Percentiles rank a stretch among this genome's conserved stretches.
phyloP scores from a whole-genome alignment of 2,797 vertebrate genomes.

The Cetoscarus ocellatus region DNA sequence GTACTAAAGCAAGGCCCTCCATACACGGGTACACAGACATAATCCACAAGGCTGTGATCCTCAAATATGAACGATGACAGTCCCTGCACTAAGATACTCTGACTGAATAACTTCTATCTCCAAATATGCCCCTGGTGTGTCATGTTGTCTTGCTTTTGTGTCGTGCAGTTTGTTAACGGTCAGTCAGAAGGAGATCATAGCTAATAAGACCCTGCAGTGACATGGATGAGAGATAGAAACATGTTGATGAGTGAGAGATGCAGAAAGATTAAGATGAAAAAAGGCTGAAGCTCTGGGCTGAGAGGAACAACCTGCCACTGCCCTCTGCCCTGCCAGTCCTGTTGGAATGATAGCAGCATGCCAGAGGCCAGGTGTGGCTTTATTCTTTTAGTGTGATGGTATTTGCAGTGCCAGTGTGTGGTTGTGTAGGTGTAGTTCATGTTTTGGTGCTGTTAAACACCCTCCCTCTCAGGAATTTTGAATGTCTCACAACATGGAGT shows the following conservation, averaged over 20 bases:
- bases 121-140: slow-evolving; percentile 6
- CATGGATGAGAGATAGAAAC: slow-evolving; percentile 9
- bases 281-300: not conserved
- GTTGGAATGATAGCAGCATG: slow-evolving; percentile 11
- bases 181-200: not conserved
- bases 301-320: not conserved
- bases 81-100: slow-evolving; percentile 14
- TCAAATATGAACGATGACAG: slow-evolving; percentile 37
- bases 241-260: slow-evolving; percentile 1
- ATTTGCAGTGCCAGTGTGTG: slow-evolving; percentile 22
- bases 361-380: slow-evolving; percentile 41
- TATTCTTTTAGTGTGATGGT: not conserved
- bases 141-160: slow-evolving; percentile 1
- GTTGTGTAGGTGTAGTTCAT: not conserved
- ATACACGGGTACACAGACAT: too few relatives aligned
- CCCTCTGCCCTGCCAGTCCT: slow-evolving; percentile 3
- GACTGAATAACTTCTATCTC: not conserved
- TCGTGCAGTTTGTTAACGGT: not conserved
- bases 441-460: not conserved
- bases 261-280: not conserved
- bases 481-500: slow-evolving; percentile 23
- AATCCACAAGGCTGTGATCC: too few relatives aligned
- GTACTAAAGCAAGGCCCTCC: too few relatives aligned
- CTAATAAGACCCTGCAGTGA: slow-evolving; percentile 18
- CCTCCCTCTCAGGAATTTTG: slow-evolving; percentile 12